Base-by-base conservation (phyloP, 2,888 invertebrate genomes). In the Acleris holmiana region DNA sequence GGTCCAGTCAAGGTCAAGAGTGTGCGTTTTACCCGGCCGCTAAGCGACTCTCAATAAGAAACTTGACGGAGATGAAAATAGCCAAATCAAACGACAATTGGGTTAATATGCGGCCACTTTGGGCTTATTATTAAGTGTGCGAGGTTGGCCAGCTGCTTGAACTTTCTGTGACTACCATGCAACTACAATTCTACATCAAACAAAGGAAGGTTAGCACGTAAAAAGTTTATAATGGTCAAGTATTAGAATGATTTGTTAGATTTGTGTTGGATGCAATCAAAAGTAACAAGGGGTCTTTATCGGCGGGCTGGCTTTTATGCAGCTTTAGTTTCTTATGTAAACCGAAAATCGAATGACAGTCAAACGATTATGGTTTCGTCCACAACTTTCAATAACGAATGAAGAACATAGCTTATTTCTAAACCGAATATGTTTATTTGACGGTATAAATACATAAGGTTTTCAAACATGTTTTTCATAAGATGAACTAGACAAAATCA, bases 241-340 rank as follows among this genome's bases (percentile, higher is more conserved):
- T 60, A 60, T 60, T 65, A 65, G 55, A 65, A 60, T 60, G 65
- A 60, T 8, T 49, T 65, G 65, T 65, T 65, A 65, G 65, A 70
- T 69, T 70, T 84, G 89, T 91, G 91, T 91, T 89, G 89, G 88
- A 82, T 72, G 73, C 68, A 71, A 69, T 67, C 75, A 76, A 75
- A 71, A 76, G 89, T 91, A 91, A 91, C 91, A 86, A 80, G 85
- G 89, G 91, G 86, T 88, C 90, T 91, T 90, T 84, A 88, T 88
- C 90, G 83, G 79, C 81, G 85, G 84, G 88, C 87, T 88, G 77
- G 66, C 75, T 72, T 71, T 63, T 73, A 60, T 55, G 72, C 77
- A 76, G 79, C 77, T 75, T 76, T 74, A 35, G 10, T 35, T 35
- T 35, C 35, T 58, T 25, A 53, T 19, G 29, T 50, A 29, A 35